Evolutionary conservation across 53 echinoderm and acorn worm genomes (phyloP).

Genomic region (Actinopyga echinites): DNA sequence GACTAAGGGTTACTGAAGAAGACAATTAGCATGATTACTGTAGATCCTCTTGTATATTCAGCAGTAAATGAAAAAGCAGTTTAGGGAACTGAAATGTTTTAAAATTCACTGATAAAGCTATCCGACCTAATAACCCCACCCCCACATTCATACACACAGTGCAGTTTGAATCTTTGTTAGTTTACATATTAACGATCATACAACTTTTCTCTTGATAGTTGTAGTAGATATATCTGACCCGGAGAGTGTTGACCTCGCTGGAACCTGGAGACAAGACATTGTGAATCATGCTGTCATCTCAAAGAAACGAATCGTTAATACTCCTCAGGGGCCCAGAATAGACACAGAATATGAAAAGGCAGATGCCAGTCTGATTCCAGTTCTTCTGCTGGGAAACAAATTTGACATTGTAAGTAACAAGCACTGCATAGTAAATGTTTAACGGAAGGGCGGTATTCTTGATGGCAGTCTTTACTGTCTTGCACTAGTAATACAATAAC

Average conservation of each 20-base stretch:
- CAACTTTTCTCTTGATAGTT: constrained; percentile 49
- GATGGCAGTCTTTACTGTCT: too few species aligned
- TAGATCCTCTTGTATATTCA: too few species aligned
- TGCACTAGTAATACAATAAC: too few species aligned
- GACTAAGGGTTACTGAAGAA: too few species aligned
- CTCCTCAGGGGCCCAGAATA: constrained; percentile 72
- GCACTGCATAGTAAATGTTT: not conserved
- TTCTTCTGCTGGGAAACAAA: constrained; percentile 89
- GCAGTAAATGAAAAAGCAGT: not conserved
- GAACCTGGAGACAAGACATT: constrained; percentile 92
- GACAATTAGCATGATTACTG: too few species aligned
- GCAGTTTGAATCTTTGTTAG: too few species aligned
- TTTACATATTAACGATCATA: not conserved
- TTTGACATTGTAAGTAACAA: constrained; percentile 79
- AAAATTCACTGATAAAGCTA: too few species aligned
- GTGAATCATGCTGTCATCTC: constrained; percentile 82
- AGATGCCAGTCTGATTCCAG: constrained; percentile 78
- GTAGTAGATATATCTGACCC: constrained; percentile 83
- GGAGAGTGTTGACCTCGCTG: constrained; percentile 88
- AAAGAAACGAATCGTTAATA: constrained; percentile 59
- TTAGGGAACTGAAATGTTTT: too few species aligned
- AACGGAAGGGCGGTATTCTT: too few species aligned
- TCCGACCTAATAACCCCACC: too few species aligned
- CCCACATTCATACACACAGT: too few species aligned
- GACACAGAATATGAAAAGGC: constrained; percentile 76